Percentiles rank a stretch among this genome's conserved stretches.
Conservation (phyloP, 2,888 invertebrate genomes). For the Gymnosoma rotundatum region DNA sequence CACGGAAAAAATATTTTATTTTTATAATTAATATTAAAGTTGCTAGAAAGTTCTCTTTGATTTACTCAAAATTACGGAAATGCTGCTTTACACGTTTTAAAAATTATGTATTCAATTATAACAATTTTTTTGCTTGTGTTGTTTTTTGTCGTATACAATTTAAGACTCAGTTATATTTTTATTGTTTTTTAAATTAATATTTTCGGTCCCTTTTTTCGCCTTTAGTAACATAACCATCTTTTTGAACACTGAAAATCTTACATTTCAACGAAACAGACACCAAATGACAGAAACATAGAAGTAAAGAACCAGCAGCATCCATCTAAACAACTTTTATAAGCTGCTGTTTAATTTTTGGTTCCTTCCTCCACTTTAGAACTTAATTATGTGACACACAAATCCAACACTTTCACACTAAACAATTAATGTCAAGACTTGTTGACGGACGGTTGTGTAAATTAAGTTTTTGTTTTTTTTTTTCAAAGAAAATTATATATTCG, state of each 20-base stretch:
- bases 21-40: too few species aligned
- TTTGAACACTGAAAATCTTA: neutral
- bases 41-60: too few species aligned
- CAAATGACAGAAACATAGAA: slow-evolving; percentile 10
- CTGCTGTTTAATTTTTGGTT: slow-evolving; percentile 49
- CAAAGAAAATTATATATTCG: too few species aligned
- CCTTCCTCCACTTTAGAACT: slow-evolving; percentile 30
- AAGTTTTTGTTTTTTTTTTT: too few species aligned
- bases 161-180: too few species aligned
- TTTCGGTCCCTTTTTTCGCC: neutral
- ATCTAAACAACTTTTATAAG: slow-evolving; percentile 17
- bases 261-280: neutral
- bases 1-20: too few species aligned
- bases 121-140: too few species aligned
- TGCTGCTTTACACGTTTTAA: too few species aligned
- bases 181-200: too few species aligned
- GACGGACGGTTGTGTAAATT: neutral
- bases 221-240: neutral
- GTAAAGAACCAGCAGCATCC: slow-evolving; percentile 2
- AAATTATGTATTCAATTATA: too few species aligned
- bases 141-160: too few species aligned
- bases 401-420: slow-evolving; percentile 57
- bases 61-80: too few species aligned
- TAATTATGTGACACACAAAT: slow-evolving; percentile 61
- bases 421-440: slow-evolving; percentile 45